phyloP scores from a whole-genome alignment of 2,113 vertebrate genomes.

The Pollachius pollachius region DNA sequence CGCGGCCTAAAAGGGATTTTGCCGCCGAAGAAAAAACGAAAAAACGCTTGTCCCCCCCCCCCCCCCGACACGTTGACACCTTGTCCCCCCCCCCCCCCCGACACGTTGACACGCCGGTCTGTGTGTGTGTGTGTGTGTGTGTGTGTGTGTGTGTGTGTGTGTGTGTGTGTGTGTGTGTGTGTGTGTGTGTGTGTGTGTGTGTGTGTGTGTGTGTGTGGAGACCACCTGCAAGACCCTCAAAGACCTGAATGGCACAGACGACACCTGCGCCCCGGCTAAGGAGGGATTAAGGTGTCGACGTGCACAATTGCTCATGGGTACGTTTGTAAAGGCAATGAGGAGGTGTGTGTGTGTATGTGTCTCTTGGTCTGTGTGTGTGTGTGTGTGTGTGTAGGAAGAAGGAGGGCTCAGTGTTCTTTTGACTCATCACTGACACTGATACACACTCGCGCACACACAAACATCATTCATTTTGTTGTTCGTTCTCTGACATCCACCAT shows the following conservation, averaged over 20 bases:
- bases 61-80: slow-evolving; percentile 63
- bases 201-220: neutral
- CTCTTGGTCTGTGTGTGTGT: neutral
- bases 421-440: neutral
- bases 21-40: slow-evolving; percentile 57
- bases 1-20: slow-evolving; percentile 38
- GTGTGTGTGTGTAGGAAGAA: neutral
- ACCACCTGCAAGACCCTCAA: slow-evolving; percentile 57
- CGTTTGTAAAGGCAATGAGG: neutral
- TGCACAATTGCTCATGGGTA: slow-evolving; percentile 52
- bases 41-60: slow-evolving; percentile 54
- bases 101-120: slow-evolving; percentile 58
- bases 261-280: slow-evolving; percentile 50
- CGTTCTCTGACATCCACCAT: slow-evolving; percentile 40
- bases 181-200: too few relatives aligned
- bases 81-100: slow-evolving; percentile 45
- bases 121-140: too few relatives aligned
- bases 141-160: too few relatives aligned
- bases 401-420: neutral
- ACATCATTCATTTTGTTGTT: neutral
- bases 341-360: slow-evolving; percentile 32
- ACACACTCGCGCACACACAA: neutral
- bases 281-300: slow-evolving; percentile 69
- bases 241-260: slow-evolving; percentile 60
- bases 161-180: too few relatives aligned